Conservation (phyloP, 2,113 vertebrate species). For the Oncorhynchus keta region DNA sequence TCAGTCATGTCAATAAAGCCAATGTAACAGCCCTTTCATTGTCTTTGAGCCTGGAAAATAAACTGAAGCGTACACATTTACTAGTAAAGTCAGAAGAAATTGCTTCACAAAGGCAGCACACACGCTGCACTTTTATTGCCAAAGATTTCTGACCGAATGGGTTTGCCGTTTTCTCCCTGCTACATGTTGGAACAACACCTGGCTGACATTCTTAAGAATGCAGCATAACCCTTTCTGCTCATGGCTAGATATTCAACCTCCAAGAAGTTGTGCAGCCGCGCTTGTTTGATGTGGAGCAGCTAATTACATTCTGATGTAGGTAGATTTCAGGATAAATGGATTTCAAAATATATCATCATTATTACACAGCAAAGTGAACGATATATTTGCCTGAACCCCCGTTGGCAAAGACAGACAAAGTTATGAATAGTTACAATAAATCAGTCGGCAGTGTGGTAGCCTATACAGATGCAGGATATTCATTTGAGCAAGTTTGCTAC, state of each 20-base stretch:
- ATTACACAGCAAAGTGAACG: conserved; percentile 2
- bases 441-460: not conserved
- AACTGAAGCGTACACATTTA: not conserved
- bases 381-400: not conserved
- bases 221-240: not conserved
- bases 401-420: not conserved
- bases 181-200: not conserved
- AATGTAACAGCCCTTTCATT: not conserved
- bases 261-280: not conserved
- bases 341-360: conserved; percentile 10
- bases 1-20: not conserved
- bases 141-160: not conserved
- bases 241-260: not conserved
- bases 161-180: not conserved
- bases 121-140: not conserved
- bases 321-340: not conserved
- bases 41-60: conserved; percentile 2
- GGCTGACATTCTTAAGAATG: not conserved
- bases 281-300: not conserved
- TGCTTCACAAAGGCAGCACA: not conserved
- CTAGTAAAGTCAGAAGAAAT: not conserved
- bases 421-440: not conserved
- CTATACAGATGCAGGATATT: too few relatives aligned
- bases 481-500: too few relatives aligned
- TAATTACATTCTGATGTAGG: conserved; percentile 5